phyloP scores from a whole-genome alignment of 2,797 vertebrate genomes.

The Setipinna tenuifilis region DNA sequence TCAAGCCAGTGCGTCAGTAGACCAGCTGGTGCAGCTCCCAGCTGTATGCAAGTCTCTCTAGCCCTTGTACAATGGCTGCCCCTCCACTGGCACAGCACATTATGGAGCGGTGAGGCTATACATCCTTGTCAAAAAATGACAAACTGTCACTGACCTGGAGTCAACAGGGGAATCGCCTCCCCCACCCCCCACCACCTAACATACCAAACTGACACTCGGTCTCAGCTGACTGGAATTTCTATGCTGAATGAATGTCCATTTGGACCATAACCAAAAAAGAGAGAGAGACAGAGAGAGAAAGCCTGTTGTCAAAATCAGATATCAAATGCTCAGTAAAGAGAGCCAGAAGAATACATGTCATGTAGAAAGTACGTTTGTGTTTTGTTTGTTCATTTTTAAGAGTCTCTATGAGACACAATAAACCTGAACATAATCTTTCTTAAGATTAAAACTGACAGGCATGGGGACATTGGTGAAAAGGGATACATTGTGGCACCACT shows the following conservation, averaged over 20 bases:
- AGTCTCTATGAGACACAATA: background rate
- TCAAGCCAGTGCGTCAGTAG: slow-evolving; percentile 20
- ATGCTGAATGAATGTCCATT: slow-evolving; percentile 1
- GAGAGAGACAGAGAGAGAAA: background rate
- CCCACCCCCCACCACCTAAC: background rate
- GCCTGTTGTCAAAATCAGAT: background rate
- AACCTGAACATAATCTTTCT: background rate
- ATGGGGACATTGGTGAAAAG: background rate
- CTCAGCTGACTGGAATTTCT: slow-evolving; percentile 29
- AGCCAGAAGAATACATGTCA: background rate
- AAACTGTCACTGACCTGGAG: slow-evolving; percentile 27
- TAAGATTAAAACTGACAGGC: background rate
- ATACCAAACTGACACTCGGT: slow-evolving; percentile 29
- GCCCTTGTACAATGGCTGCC: background rate
- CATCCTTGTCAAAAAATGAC: slow-evolving; percentile 35
- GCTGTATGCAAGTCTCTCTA: background rate
- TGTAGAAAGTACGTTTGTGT: background rate
- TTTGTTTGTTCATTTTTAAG: background rate
- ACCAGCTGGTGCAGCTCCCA: slow-evolving; percentile 11
- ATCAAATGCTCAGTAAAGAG: background rate
- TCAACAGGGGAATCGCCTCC: background rate
- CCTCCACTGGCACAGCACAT: background rate
- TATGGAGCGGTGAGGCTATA: slow-evolving; percentile 15
- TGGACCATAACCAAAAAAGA: background rate
- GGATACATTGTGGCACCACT: background rate